Percentiles rank a stretch among this genome's conserved stretches.
Conservation (phyloP, 2,797 vertebrate genomes). For the Lepilemur septentrionalis region DNA sequence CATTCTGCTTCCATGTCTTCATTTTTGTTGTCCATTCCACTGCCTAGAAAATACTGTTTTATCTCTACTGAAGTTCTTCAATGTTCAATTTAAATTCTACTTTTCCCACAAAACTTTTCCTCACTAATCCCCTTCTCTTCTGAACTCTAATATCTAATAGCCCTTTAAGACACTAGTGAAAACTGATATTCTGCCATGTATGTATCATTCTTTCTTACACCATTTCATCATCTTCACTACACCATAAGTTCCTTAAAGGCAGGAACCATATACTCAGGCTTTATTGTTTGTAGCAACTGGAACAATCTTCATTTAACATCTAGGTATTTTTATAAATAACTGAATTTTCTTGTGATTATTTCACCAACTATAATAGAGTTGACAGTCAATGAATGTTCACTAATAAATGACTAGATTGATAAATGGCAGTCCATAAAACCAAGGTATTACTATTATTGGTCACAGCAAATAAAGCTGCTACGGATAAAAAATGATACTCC, state of each 20-base stretch:
- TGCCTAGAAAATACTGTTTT: neutral
- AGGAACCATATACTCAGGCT: neutral
- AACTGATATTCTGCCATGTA: neutral
- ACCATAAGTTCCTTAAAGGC: neutral
- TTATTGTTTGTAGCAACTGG: conserved; percentile 14
- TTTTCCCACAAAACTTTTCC: neutral
- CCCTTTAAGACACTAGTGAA: neutral
- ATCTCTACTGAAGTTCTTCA: neutral
- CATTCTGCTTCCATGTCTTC: neutral
- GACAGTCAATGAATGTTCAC: neutral
- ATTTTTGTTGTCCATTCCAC: neutral
- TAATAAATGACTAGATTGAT: neutral
- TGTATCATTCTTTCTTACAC: neutral
- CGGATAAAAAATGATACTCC: neutral
- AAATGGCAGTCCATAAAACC: neutral
- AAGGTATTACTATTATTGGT: neutral
- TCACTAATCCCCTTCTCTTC: neutral
- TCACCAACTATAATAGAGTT: neutral
- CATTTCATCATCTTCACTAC: neutral
- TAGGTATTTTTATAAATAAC: neutral
- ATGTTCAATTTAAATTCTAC: neutral
- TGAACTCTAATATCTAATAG: neutral
- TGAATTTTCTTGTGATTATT: conserved; percentile 43
- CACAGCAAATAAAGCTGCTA: neutral
- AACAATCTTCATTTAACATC: conserved; percentile 18